Conservation (phyloP, 2,113 vertebrate species). For the Catharus fuscescens region DNA sequence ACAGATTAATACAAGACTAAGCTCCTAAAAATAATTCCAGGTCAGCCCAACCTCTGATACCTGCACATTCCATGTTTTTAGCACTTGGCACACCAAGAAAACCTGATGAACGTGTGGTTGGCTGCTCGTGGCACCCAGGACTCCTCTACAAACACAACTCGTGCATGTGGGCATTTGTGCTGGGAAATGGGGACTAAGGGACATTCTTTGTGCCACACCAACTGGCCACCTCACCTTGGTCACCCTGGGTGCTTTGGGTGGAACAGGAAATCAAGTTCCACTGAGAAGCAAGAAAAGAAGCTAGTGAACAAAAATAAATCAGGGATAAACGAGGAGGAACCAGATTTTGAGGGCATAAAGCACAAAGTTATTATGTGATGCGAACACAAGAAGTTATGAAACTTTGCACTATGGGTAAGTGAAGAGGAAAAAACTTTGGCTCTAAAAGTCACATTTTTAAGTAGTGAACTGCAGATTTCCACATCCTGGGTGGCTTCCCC, state of each 20-base stretch:
- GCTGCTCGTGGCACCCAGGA: neutral
- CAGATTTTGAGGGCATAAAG: neutral
- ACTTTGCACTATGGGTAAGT: neutral
- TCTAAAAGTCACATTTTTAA: neutral
- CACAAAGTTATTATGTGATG: neutral
- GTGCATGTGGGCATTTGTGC: neutral
- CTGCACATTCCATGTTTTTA: neutral
- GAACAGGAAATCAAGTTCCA: neutral
- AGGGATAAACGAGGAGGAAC: neutral
- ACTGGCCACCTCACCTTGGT: rapidly evolving
- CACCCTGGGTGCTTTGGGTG: neutral
- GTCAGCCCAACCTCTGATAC: neutral
- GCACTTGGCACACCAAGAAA: neutral
- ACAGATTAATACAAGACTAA: neutral
- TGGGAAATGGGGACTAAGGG: neutral
- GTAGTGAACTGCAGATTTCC: neutral
- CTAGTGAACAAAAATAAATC: neutral
- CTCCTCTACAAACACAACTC: neutral
- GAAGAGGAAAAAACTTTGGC: neutral
- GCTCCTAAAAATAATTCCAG: neutral
- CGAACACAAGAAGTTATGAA: neutral
- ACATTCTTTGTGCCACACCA: rapidly evolving
- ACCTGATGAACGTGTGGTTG: rapidly evolving
- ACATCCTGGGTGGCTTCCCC: neutral
- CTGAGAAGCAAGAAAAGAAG: neutral